Conservation (phyloP, 2,888 invertebrate genomes). For the Schizotus pectinicornis region DNA sequence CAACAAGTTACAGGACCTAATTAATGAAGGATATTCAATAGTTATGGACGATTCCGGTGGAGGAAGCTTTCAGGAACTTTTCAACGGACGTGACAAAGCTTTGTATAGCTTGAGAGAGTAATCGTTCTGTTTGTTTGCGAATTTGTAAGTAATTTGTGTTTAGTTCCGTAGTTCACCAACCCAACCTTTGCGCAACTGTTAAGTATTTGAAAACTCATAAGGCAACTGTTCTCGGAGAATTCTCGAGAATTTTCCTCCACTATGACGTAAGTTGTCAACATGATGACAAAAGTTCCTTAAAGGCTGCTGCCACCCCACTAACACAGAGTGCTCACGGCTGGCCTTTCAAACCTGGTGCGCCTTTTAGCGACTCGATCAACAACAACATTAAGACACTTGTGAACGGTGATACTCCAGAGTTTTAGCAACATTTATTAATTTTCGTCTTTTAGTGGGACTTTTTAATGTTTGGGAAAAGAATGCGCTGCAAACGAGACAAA, state of each 20-base stretch:
- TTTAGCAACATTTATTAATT: background rate
- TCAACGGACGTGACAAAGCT: background rate
- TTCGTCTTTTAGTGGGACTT: slow-evolving; percentile 34
- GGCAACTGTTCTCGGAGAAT: no score
- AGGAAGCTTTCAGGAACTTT: background rate
- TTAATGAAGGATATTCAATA: slow-evolving; percentile 34
- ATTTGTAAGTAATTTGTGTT: background rate
- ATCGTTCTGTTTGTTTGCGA: background rate
- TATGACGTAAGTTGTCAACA: no score
- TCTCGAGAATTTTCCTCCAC: no score
- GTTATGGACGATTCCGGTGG: slow-evolving; percentile 23
- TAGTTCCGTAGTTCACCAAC: background rate
- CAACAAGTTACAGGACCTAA: slow-evolving; percentile 28
- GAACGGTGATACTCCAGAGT: background rate
- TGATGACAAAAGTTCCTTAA: no score
- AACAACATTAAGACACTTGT: background rate
- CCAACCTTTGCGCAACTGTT: background rate
- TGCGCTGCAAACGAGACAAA: slow-evolving; percentile 12
- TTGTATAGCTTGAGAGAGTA: background rate
- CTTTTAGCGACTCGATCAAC: background rate
- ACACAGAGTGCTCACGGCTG: no score
- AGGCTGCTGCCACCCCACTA: no score
- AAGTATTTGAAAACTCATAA: background rate
- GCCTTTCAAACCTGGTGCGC: background rate
- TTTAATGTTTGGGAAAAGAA: slow-evolving; percentile 35